Evolutionary conservation across 1,140 invertebrate genomes (phyloP), one percentile per base, ranked within the genome.

Genomic region (Meloidogyne exigua): DNA sequence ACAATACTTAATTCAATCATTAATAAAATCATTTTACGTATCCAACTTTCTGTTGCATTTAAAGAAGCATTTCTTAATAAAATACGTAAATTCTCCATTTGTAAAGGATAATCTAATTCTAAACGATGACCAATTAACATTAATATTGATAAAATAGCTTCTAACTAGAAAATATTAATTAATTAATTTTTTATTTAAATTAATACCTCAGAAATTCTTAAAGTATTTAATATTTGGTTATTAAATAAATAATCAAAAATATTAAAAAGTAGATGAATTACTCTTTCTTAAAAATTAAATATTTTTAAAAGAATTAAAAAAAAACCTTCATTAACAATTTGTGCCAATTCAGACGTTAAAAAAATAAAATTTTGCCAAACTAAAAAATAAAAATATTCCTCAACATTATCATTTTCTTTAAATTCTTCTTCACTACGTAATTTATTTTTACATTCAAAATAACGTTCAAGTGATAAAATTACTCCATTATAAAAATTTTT

Each of bases 301-400:
- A 18, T 7, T 25, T 68, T 23, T 68, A 18, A 67, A 68, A 23
- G 25, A 18, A 67, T 67, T 21, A 15, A 1, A 25, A 68, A 36
- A 7, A 68, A 36, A 68, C 66, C 66, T n/a, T 68, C 39, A 42
- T 42, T 39, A 68, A n/a, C 18, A 32, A 67, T 28, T 68, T 68
- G 66, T 32, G 28, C 66, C 65, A 67, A 68, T 68, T 68, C 66
- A 23, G 25, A 68, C 7, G n/a, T 67, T 28, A 23, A 42, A 32
- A 42, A 68, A 68, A 68, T n/a, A 42, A 68, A 68, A 39, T 67
- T 68, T 42, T 36, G 28, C 66, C 65, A 68, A 68, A 68, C 39
- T 21, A 32, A 32, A 68, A 68, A 68, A 39, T 67, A n/a, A 57
- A 57, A 57, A 57, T 3, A 39, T 39, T 39, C 36, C 10, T 39